phyloP scores from a whole-genome alignment of 2,113 vertebrate species.

The Emydocephalus ijimae region DNA sequence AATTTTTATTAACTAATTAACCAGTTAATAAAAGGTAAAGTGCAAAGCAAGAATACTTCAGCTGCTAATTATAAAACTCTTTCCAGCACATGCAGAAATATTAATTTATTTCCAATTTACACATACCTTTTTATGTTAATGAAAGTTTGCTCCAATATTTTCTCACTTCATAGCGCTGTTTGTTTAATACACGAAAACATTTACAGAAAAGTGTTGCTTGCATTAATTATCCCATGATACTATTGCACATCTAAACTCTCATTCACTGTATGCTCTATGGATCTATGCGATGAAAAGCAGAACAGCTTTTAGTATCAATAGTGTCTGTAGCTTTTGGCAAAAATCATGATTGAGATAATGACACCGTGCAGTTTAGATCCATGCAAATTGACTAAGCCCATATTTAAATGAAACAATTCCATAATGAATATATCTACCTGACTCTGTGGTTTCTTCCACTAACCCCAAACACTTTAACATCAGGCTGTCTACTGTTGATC shows the following conservation, averaged over 20 bases:
- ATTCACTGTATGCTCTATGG: neutral
- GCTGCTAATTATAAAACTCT: constrained; percentile 14
- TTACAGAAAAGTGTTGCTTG: neutral
- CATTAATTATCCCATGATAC: neutral
- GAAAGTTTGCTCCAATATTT: neutral
- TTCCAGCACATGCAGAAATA: neutral
- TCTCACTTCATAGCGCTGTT: neutral
- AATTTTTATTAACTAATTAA: constrained; percentile 29
- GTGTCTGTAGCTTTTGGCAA: neutral
- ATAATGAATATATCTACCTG: no score
- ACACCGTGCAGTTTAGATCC: neutral
- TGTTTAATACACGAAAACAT: neutral
- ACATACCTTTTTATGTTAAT: neutral
- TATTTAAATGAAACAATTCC: constrained; percentile 5
- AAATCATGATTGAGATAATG: neutral
- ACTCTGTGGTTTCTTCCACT: no score
- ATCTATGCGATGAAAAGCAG: neutral
- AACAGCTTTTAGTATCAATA: neutral
- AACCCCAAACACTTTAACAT: no score
- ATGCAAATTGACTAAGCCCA: neutral
- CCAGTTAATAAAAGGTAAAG: constrained; percentile 25
- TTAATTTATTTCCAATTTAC: constrained; percentile 1
- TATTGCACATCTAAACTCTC: neutral
- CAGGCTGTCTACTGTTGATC: no score
- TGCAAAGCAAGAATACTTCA: neutral